Base-by-base conservation (phyloP, 1,140 invertebrate species). In the Melipona quadrifasciata region DNA sequence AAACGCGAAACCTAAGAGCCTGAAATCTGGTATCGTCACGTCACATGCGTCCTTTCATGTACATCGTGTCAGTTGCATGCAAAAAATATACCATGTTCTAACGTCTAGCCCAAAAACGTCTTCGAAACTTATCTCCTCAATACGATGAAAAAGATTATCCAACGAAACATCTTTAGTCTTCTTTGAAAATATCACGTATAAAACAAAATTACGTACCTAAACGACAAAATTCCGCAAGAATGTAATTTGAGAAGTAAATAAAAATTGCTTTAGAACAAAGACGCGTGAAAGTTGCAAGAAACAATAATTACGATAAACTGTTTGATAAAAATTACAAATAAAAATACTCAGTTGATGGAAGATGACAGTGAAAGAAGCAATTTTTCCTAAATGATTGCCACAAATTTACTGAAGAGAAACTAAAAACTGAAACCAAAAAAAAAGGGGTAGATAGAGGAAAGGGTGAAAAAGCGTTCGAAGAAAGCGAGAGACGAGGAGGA, bases 391-490 rank as follows among this genome's bases (percentile, higher is more conserved):
- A 70, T 19, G 77, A 67, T 58, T 55, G 71, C 70, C 64, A 67
- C 65, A 86, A 65, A 34, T 51, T 55, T 55, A 21, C 58, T 24
- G 27, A 11, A 47, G 39, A 10, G 8, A 47, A 47, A 47, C 10
- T 0, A n/a, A 65, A 77, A 80, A 21, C 6, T 16, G 53, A 47
- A 70, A 71, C 17, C 67, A 39, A 14, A 31, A 39, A 14, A 31
- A 65, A 12, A 53, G 53, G 39, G 39, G 39, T 55, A 27, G 11
- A 74, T 58, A 68, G 31, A n/a, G 3, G 61, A 14, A 67, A 65
- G 16, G 75, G 51, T 55, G 75, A 89, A 77, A 89, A 87, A 68
- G 76, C 64, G 57, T 71, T 58, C 57, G 64, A 82, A 75, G 77
- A 81, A 82, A 79, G 55, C 64, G 61, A 82, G 39, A 65, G 80